These are phyloP conservation scores for Xylocopa sonorina DNA, from an alignment of 1,140 invertebrate species.

Conservation along the genomic window DNA sequence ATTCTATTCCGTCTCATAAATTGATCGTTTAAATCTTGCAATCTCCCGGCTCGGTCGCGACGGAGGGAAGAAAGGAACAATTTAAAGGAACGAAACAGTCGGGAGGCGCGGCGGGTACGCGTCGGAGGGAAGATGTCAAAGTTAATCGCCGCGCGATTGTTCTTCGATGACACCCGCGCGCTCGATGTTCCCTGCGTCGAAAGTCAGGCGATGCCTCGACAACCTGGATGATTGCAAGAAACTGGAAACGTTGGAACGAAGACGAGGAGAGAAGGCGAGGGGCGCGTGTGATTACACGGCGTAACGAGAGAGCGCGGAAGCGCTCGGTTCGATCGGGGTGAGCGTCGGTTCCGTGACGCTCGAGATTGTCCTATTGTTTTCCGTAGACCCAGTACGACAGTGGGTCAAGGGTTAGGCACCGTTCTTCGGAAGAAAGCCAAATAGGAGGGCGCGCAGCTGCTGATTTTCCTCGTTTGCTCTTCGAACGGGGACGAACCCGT, in stretches of 20 bases:
- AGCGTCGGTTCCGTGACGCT: neutral
- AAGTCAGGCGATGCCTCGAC: neutral
- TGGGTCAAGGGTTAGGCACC: constrained; percentile 56
- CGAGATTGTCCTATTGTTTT: constrained; percentile 55
- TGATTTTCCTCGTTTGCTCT: constrained; percentile 2
- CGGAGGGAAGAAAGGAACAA: neutral
- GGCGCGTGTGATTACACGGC: constrained; percentile 21
- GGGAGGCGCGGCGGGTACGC: too few relatives aligned
- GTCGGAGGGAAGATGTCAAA: neutral
- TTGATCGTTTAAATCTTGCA: constrained; percentile 26
- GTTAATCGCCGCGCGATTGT: neutral
- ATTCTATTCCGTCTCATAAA: constrained; percentile 36
- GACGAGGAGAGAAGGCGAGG: neutral
- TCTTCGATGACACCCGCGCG: neutral
- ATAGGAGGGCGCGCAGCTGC: constrained; percentile 8
- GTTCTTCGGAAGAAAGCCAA: constrained; percentile 19
- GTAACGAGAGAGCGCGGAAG: constrained; percentile 1
- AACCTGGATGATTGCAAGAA: constrained; percentile 19
- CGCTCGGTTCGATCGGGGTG: constrained; percentile 31
- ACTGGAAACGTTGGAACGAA: neutral
- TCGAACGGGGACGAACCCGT: constrained; percentile 15
- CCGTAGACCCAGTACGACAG: constrained; percentile 8
- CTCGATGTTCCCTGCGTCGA: neutral
- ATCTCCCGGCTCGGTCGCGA: neutral
- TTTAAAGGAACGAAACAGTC: too few relatives aligned